A percentile compares a stretch with the other conserved stretches of the same genome.
phyloP scores from a whole-genome alignment of 1,140 invertebrate genomes.

The Charaxes varanes region DNA sequence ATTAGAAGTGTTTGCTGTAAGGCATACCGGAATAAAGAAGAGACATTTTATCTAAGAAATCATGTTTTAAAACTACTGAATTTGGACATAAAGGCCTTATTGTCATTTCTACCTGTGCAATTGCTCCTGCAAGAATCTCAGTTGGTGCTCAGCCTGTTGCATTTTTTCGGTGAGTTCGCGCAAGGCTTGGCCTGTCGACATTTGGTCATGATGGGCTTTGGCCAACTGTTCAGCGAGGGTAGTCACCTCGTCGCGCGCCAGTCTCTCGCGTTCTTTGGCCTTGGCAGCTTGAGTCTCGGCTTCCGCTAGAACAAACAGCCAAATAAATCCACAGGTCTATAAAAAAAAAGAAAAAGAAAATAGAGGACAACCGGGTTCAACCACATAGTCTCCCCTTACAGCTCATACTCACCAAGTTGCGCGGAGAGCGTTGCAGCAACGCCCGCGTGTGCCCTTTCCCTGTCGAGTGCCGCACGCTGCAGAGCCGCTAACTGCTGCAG shows the following conservation, averaged over 20 bases:
- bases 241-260: slow-evolving; percentile 28
- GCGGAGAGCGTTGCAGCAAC: slow-evolving; percentile 19
- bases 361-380: too few relatives aligned
- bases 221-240: slow-evolving; percentile 15
- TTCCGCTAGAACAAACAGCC: slow-evolving; percentile 25
- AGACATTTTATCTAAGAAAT: too few relatives aligned
- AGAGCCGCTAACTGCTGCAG: slow-evolving; percentile 32
- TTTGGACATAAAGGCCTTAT: too few relatives aligned
- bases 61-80: too few relatives aligned
- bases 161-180: slow-evolving; percentile 1
- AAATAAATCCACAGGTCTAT: too few relatives aligned
- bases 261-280: slow-evolving; percentile 30
- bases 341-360: too few relatives aligned
- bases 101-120: slow-evolving; percentile 21
- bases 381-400: too few relatives aligned
- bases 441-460: slow-evolving; percentile 40
- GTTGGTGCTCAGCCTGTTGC: slow-evolving; percentile 1
- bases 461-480: slow-evolving; percentile 44
- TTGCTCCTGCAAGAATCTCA: slow-evolving; percentile 4
- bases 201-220: slow-evolving; percentile 2
- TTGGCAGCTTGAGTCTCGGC: slow-evolving; percentile 22
- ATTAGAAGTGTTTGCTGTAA: too few relatives aligned
- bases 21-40: too few relatives aligned
- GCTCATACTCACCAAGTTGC: slow-evolving; percentile 24
- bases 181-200: neutral